Percentiles rank a stretch among this genome's conserved stretches.
These are phyloP conservation scores for Fragum whitleyi DNA, from an alignment of 2,888 invertebrate species.

Conservation along the genomic window DNA sequence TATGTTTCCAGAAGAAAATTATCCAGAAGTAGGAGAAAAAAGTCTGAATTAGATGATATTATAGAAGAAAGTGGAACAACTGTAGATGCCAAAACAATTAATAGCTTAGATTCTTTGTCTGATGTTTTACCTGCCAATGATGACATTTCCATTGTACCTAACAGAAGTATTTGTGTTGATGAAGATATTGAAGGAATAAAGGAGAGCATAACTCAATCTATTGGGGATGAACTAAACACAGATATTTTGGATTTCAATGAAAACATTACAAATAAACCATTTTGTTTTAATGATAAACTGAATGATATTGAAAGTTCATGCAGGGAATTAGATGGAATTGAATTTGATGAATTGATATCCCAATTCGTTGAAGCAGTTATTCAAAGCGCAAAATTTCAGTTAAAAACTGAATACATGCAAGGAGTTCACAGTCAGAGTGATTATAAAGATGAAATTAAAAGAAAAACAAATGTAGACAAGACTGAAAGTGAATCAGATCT, in stretches of 20 bases:
- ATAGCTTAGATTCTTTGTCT: neutral
- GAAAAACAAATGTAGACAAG: too few species aligned
- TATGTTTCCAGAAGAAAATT: neutral
- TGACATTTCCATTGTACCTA: too few species aligned
- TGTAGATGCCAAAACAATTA: neutral
- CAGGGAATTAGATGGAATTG: neutral
- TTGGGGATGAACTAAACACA: neutral
- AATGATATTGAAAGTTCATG: neutral
- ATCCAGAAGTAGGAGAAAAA: neutral
- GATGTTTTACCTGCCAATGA: neutral
- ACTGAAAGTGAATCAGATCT: too few species aligned
- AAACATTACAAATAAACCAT: neutral
- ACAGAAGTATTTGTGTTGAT: too few species aligned
- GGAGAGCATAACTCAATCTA: too few species aligned
- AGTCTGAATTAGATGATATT: conserved; percentile 8
- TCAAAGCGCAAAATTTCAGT: conserved; percentile 4
- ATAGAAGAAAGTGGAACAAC: neutral
- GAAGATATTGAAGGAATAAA: too few species aligned
- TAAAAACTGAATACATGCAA: neutral
- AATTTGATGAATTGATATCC: neutral
- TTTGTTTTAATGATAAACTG: neutral
- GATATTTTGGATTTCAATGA: neutral
- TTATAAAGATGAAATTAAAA: neutral
- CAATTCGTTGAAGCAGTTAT: neutral
- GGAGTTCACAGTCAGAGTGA: neutral